Percentiles rank a stretch among this genome's conserved stretches.
These are phyloP conservation scores for Oncorhynchus mykiss DNA, from an alignment of 2,113 vertebrate species.

Conservation along the genomic window DNA sequence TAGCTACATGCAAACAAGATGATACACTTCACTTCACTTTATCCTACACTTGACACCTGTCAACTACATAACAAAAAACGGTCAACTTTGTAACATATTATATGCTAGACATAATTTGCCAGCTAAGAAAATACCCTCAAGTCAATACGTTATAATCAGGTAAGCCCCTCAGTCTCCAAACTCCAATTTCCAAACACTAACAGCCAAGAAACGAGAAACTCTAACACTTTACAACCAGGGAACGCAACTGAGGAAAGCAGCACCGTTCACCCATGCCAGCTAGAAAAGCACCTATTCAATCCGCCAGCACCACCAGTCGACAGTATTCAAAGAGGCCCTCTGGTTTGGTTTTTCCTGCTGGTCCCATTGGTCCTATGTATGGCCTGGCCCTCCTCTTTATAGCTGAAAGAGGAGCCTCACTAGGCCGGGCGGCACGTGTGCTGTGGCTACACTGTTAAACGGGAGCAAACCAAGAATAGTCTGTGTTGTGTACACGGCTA, in stretches of 20 bases:
- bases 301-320: constrained; percentile 29
- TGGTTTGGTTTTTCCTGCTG: not conserved
- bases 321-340: not conserved
- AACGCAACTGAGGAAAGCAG: constrained; percentile 53
- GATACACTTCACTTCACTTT: too few relatives aligned
- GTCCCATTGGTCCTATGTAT: constrained; percentile 28
- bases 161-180: not conserved
- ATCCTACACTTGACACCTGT: not conserved
- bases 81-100: not conserved
- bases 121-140: not conserved
- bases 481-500: constrained; percentile 31
- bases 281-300: constrained; percentile 61
- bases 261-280: constrained; percentile 50
- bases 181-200: constrained; percentile 6
- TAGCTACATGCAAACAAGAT: not conserved
- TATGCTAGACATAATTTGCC: not conserved
- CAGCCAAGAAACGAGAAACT: constrained; percentile 34
- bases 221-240: constrained; percentile 44
- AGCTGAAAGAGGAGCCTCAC: constrained; percentile 25
- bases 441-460: constrained; percentile 34
- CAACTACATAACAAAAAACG: not conserved
- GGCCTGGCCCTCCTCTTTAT: not conserved
- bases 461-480: constrained; percentile 49
- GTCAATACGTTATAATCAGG: constrained; percentile 10
- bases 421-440: not conserved